Evolutionary conservation across 2,888 invertebrate species (phyloP), one percentile per base, ranked within the genome.

Genomic region (Terebella lapidaria): DNA sequence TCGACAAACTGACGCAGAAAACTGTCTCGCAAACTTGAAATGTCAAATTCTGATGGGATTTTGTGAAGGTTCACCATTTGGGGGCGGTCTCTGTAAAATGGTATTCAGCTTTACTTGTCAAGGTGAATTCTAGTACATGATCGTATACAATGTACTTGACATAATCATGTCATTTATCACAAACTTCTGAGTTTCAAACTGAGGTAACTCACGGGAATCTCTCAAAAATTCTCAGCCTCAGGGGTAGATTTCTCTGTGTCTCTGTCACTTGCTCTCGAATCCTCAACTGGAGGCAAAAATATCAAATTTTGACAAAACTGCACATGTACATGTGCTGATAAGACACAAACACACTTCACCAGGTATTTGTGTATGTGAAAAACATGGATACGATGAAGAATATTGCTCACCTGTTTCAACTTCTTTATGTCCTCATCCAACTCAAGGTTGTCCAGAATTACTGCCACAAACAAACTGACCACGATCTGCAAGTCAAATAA

Each of bases 401-500:
- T n/a, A n/a, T n/a, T n/a, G n/a, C n/a, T n/a, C n/a, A 84, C 78
- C 77, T 99, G 99, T 75, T 99, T 99, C 46, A 99, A 83, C 81
- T 99, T 99, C 78, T 99, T 99, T 56, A 99, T 94, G 74, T 99
- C 97, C 81, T 99, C 99, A 74, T 99, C 99, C 72, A 99, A 84
- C 83, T 99, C 99, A 78, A 99, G 87, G 83, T 99, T 99, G 80
- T 99, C 99, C 80, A 99, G 86, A 83, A 99, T 99, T 26, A 99
- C 99, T 63, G 99, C 99, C 76, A 99, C 99, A 87, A 99, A 99
- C 82, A 99, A 90, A 81, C 95, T 95, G 71, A 99, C 85, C 84
- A 99, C 97, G 80, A 99, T 99, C 93, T 93, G 81, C 24, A 49
- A 35, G n/a, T n/a, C n/a, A n/a, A n/a, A n/a, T n/a, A n/a, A n/a